These are phyloP conservation scores for Collichthys lucidus DNA, from an alignment of 2,113 vertebrate genomes.

Conservation along the genomic window DNA sequence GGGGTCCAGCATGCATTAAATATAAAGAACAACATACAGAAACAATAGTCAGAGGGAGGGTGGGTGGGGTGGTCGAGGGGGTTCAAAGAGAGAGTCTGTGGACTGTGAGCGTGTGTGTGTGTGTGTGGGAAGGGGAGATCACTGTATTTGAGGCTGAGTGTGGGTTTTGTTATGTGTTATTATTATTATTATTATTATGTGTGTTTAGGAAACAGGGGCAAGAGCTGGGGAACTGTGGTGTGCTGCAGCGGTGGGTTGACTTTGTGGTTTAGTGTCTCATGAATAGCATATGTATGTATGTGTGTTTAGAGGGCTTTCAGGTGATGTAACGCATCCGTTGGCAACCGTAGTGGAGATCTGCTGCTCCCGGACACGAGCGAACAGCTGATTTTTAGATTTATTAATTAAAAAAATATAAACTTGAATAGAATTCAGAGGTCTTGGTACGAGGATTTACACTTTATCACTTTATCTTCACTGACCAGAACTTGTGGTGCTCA, in stretches of 20 bases:
- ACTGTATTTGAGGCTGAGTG: constrained; percentile 7
- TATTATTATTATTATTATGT: no score
- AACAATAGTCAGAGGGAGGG: constrained; percentile 83
- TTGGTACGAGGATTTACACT: background rate
- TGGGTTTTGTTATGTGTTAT: no score
- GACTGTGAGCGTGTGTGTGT: constrained; percentile 52
- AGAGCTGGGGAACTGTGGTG: constrained; percentile 18
- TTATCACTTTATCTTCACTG: background rate
- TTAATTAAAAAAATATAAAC: no score
- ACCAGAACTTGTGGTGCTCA: background rate
- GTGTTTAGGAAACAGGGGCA: constrained; percentile 3
- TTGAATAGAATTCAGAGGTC: background rate
- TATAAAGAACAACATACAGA: constrained; percentile 85
- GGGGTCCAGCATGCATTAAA: constrained; percentile 88
- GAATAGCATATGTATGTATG: constrained; percentile 38
- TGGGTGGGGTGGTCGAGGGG: constrained; percentile 29
- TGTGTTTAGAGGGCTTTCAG: constrained; percentile 45
- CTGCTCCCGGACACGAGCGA: background rate
- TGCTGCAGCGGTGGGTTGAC: constrained; percentile 34
- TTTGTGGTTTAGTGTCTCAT: constrained; percentile 46
- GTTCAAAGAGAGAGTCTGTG: constrained; percentile 71
- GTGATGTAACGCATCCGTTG: constrained; percentile 42
- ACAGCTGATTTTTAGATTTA: background rate
- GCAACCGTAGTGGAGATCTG: constrained; percentile 26
- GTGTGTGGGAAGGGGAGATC: constrained; percentile 23